These are phyloP conservation scores for Drosophila paranaensis DNA, from an alignment of 2,888 invertebrate species.

Conservation along the genomic window DNA sequence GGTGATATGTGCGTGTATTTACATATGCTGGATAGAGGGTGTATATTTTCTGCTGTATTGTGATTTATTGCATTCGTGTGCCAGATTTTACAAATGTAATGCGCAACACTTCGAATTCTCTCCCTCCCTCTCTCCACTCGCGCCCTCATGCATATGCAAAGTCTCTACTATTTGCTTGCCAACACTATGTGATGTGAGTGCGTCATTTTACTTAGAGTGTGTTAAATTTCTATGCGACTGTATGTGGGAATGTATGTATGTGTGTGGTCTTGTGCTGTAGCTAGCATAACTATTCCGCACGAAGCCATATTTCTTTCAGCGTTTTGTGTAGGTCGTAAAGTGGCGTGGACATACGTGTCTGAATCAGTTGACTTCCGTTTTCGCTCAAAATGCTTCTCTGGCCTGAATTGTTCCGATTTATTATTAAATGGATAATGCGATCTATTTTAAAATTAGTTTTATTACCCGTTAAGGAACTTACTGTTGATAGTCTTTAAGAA, in stretches of 20 bases:
- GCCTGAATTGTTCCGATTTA: neutral
- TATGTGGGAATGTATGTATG: constrained; percentile 17
- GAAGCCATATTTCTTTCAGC: constrained; percentile 74
- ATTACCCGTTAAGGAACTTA: constrained; percentile 13
- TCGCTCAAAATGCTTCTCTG: constrained; percentile 24
- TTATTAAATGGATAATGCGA: neutral
- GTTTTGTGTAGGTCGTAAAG: constrained; percentile 73
- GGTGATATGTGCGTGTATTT: constrained; percentile 31
- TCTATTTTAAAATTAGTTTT: constrained; percentile 28
- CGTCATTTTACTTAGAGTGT: constrained; percentile 60
- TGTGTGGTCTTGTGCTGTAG: constrained; percentile 14
- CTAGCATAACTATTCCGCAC: constrained; percentile 72
- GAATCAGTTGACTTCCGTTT: constrained; percentile 76
- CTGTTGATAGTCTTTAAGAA: neutral
- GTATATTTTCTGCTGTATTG: constrained; percentile 69
- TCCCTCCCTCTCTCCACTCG: neutral
- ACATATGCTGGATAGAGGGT: constrained; percentile 32
- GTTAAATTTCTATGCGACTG: constrained; percentile 16
- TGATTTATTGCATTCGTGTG: constrained; percentile 83
- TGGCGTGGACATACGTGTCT: constrained; percentile 78
- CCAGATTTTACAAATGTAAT: constrained; percentile 83
- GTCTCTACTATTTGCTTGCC: constrained; percentile 75
- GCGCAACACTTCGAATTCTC: constrained; percentile 56
- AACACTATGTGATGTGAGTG: constrained; percentile 55
- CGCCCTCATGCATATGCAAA: constrained; percentile 75